These are phyloP conservation scores for Sebastes jordani DNA, from an alignment of 2,797 vertebrate species.

Conservation along the genomic window DNA sequence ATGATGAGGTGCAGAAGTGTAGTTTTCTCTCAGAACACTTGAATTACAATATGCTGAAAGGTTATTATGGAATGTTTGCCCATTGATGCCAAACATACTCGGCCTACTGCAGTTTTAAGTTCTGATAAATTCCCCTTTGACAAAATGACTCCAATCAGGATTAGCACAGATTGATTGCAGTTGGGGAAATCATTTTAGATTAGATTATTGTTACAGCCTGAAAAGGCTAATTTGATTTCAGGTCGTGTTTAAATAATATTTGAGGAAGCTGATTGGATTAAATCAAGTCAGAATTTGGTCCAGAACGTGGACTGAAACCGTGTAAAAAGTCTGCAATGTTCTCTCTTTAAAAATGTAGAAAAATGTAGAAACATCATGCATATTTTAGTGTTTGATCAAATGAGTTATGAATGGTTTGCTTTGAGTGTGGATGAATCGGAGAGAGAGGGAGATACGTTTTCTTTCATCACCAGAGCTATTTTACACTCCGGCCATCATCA, in stretches of 20 bases:
- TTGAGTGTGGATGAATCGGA: slow-evolving; percentile 36
- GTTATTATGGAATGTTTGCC: too few species aligned
- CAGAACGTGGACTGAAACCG: neutral
- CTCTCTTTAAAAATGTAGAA: slow-evolving; percentile 8
- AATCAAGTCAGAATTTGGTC: neutral
- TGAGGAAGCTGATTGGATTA: slow-evolving; percentile 14
- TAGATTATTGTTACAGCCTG: neutral
- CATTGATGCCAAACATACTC: too few species aligned
- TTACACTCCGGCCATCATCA: slow-evolving; percentile 31
- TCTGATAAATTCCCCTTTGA: neutral
- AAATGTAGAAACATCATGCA: slow-evolving; percentile 34
- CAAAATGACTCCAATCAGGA: neutral
- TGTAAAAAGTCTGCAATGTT: neutral
- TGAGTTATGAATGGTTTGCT: slow-evolving; percentile 41
- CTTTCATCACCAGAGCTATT: slow-evolving; percentile 55
- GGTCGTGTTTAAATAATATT: neutral
- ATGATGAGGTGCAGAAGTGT: too few species aligned
- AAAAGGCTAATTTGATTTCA: neutral
- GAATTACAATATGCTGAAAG: too few species aligned
- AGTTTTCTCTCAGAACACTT: too few species aligned
- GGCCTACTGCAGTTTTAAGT: neutral
- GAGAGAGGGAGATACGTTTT: slow-evolving; percentile 28
- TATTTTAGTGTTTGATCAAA: slow-evolving; percentile 51
- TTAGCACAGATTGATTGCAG: neutral
- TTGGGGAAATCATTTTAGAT: neutral